phyloP scores from a whole-genome alignment of 2,113 vertebrate species.

The Oreochromis spilurus region DNA sequence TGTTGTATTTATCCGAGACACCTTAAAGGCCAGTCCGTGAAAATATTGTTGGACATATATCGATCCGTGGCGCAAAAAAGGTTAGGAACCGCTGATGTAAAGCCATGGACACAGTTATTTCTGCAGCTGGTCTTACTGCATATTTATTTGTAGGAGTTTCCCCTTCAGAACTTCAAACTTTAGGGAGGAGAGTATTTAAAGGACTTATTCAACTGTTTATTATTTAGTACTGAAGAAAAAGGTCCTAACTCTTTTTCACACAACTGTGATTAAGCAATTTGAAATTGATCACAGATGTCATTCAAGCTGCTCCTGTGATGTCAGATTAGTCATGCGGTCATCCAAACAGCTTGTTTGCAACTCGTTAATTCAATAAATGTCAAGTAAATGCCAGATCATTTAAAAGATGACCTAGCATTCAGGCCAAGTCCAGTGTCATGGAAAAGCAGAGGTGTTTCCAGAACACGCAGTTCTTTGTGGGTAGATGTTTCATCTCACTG shows the following conservation, averaged over 20 bases:
- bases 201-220: not conserved
- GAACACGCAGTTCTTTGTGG: not conserved
- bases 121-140: not conserved
- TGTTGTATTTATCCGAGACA: not conserved
- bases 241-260: not conserved
- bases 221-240: not conserved
- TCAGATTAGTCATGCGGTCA: not conserved
- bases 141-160: not conserved
- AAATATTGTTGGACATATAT: not conserved
- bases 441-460: not conserved
- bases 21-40: not conserved
- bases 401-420: not conserved
- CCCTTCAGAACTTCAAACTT: not conserved
- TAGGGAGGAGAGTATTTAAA: not conserved
- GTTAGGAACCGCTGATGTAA: not conserved
- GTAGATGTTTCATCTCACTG: not conserved
- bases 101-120: not conserved
- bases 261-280: not conserved
- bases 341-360: not conserved
- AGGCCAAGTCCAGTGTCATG: not conserved
- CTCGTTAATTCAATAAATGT: not conserved
- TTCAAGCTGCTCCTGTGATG: not conserved
- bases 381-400: not conserved
- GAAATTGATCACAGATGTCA: not conserved
- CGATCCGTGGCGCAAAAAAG: not conserved